phyloP scores from a whole-genome alignment of 1,140 invertebrate species.

The Druon quercuslanigerum region DNA sequence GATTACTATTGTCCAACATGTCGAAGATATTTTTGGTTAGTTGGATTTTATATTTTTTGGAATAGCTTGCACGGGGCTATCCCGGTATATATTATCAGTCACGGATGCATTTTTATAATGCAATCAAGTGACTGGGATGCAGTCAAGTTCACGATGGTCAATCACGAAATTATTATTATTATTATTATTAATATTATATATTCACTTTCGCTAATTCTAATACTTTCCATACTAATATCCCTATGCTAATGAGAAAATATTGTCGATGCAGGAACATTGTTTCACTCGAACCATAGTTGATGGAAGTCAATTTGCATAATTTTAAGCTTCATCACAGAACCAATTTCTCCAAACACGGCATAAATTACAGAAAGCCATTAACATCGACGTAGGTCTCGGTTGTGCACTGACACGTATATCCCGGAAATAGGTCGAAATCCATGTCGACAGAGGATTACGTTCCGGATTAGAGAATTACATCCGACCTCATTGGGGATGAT shows the following conservation, averaged over 20 bases:
- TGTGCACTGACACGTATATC: constrained; percentile 9
- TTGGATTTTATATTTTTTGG: no score
- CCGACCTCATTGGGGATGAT: constrained; percentile 54
- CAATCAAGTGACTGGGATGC: no score
- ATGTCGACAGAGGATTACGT: neutral
- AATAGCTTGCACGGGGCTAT: no score
- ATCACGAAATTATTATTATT: no score
- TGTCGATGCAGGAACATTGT: neutral
- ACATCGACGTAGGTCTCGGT: constrained; percentile 21
- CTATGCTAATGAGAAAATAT: constrained; percentile 10
- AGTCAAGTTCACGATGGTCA: no score
- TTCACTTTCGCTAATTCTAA: no score
- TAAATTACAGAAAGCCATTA: constrained; percentile 20
- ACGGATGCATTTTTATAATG: no score
- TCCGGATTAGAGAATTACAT: constrained; percentile 51
- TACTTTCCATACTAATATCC: no score
- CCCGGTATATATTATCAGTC: no score
- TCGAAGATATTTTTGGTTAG: no score
- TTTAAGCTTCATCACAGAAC: constrained; percentile 25
- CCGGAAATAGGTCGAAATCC: constrained; percentile 27
- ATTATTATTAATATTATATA: no score
- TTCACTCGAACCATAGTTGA: neutral
- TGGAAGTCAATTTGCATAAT: constrained; percentile 28
- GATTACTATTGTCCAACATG: no score
- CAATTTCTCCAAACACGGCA: constrained; percentile 28